These are phyloP conservation scores for Euleptes europaea DNA, from an alignment of 2,113 vertebrate species.

Conservation along the genomic window DNA sequence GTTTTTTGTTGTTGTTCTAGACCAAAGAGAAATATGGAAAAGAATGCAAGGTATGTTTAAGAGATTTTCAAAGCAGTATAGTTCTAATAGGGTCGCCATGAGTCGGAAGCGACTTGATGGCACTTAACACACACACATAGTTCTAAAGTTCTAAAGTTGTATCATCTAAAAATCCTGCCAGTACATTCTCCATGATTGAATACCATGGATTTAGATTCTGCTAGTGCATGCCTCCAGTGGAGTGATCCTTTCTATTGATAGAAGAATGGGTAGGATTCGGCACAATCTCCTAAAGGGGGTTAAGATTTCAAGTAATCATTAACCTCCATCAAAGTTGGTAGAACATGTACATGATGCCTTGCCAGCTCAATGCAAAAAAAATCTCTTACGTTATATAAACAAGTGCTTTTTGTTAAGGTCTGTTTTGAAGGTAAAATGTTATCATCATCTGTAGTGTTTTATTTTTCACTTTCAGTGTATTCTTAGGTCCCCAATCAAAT, in stretches of 20 bases:
- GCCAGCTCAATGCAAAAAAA: neutral
- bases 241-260: no score
- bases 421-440: neutral
- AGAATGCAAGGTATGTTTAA: constrained; percentile 92
- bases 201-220: neutral
- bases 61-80: fast-evolving
- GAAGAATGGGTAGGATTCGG: no score
- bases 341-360: neutral
- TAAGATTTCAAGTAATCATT: constrained; percentile 3
- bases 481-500: neutral
- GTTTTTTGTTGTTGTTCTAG: constrained; percentile 74
- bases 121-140: no score
- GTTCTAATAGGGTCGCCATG: neutral
- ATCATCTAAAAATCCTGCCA: neutral
- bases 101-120: no score
- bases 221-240: no score
- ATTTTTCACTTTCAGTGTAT: neutral
- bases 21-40: constrained; percentile 99
- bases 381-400: neutral
- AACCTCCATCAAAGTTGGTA: neutral
- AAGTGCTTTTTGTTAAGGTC: neutral
- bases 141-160: neutral
- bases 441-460: neutral
- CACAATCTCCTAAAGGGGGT: fast-evolving
- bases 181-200: neutral